A percentile compares a stretch with the other conserved stretches of the same genome.
phyloP scores from a whole-genome alignment of 2,888 invertebrate genomes.

The Schizotus pectinicornis region DNA sequence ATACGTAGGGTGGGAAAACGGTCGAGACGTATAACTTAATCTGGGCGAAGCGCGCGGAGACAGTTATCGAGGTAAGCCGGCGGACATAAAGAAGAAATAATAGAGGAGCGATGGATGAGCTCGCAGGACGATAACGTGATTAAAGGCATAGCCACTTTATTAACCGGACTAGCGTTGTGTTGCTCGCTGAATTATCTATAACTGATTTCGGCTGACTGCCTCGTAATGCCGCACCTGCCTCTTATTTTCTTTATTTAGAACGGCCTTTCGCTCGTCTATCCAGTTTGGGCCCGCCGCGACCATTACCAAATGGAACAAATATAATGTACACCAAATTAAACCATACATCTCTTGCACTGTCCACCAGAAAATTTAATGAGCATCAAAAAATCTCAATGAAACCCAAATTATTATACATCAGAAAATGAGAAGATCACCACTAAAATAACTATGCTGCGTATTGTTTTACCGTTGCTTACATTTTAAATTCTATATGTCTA shows the following conservation, averaged over 20 bases:
- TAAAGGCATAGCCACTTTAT: slow-evolving; percentile 49
- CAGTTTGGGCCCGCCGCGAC: no score
- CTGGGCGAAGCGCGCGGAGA: slow-evolving; percentile 21
- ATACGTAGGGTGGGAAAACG: slow-evolving; percentile 10
- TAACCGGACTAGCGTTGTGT: slow-evolving; percentile 42
- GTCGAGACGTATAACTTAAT: slow-evolving; percentile 26
- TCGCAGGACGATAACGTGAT: slow-evolving; percentile 48
- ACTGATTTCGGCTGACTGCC: slow-evolving; percentile 20
- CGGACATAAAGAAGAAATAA: slow-evolving; percentile 37
- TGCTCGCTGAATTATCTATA: slow-evolving; percentile 40
- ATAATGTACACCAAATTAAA: no score
- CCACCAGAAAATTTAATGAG: no score
- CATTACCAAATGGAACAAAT: no score
- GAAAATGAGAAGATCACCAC: no score
- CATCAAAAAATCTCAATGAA: no score
- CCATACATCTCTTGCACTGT: no score
- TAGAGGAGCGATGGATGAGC: slow-evolving; percentile 35
- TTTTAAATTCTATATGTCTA: no score
- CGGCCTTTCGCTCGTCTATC: not conserved
- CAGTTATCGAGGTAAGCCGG: slow-evolving; percentile 27
- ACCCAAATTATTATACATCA: no score
- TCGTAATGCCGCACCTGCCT: slow-evolving; percentile 33
- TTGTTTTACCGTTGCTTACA: no score
- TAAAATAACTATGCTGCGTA: no score
- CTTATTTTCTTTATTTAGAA: slow-evolving; percentile 28